These are phyloP conservation scores for Stercorarius parasiticus DNA, from an alignment of 2,113 vertebrate genomes.

Conservation along the genomic window DNA sequence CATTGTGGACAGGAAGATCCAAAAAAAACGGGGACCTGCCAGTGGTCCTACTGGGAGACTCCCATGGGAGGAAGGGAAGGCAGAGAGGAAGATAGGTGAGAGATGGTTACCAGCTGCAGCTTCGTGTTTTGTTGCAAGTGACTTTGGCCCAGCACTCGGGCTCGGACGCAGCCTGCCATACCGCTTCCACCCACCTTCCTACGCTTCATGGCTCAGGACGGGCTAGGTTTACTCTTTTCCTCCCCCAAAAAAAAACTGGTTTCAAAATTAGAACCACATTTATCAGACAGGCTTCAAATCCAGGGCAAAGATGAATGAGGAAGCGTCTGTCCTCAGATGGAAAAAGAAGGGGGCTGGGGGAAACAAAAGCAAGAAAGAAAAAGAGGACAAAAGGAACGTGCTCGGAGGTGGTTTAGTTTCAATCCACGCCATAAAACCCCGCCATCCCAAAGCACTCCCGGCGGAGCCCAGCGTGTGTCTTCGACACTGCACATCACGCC, in stretches of 20 bases:
- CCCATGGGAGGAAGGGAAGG: background rate
- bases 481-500: background rate
- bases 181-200: background rate
- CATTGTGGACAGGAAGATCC: background rate
- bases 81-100: accelerated
- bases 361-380: background rate
- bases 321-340: background rate
- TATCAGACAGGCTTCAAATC: background rate
- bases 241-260: accelerated
- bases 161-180: background rate
- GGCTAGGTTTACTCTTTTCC: background rate
- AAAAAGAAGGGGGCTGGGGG: background rate
- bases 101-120: background rate
- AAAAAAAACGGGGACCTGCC: background rate
- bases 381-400: background rate
- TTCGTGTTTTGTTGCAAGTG: accelerated
- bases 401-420: background rate
- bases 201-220: background rate
- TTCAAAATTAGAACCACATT: background rate
- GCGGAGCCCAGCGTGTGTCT: background rate
- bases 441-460: background rate
- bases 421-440: background rate
- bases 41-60: background rate
- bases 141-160: background rate
- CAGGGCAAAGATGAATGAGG: background rate